phyloP scores from a whole-genome alignment of 2,797 vertebrate genomes.

The Halcyon badia region DNA sequence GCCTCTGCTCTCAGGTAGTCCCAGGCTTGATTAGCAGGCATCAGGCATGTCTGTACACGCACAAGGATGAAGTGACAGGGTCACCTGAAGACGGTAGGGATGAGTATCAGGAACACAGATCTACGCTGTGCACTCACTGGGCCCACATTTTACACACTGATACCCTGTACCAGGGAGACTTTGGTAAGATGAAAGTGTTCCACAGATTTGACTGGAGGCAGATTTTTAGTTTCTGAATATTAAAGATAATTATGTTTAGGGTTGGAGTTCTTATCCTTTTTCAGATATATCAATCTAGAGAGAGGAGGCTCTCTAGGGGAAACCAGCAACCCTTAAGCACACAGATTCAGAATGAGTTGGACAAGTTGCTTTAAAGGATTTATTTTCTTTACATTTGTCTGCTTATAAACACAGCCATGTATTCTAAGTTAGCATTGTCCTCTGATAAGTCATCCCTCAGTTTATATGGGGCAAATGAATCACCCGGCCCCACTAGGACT shows the following conservation, averaged over 20 bases:
- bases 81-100: not conserved
- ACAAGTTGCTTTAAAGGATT: not conserved
- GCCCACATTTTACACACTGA: not conserved
- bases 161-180: not conserved
- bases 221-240: not conserved
- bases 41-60: accelerated
- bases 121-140: not conserved
- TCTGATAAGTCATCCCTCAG: not conserved
- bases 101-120: accelerated
- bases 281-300: not conserved
- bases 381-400: not conserved
- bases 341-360: not conserved
- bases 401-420: not conserved
- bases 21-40: accelerated
- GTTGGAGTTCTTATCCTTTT: not conserved
- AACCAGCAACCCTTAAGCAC: not conserved
- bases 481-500: too few relatives aligned
- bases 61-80: accelerated
- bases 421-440: not conserved
- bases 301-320: not conserved
- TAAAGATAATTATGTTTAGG: not conserved
- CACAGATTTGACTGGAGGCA: not conserved
- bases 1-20: not conserved
- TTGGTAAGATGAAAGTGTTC: not conserved
- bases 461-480: not conserved